These are phyloP conservation scores for Salvelinus sp. DNA, from an alignment of 2,113 vertebrate genomes.

Conservation along the genomic window DNA sequence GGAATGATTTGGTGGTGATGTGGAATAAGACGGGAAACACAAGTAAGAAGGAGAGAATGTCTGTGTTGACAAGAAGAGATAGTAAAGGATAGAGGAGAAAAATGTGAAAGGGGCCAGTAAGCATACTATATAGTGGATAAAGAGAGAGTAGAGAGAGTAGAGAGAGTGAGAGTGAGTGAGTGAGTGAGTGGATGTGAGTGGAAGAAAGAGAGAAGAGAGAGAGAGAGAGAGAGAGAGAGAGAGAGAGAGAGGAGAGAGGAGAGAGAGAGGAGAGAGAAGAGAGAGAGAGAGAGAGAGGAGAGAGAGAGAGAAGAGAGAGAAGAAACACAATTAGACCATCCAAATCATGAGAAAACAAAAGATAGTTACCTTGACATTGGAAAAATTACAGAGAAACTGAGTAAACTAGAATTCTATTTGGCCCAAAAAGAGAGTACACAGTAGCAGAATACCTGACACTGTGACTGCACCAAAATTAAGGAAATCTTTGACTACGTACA, in stretches of 20 bases:
- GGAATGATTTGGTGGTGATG: neutral
- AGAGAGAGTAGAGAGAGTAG: constrained; percentile 4
- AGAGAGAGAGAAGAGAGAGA: neutral
- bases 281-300: constrained; percentile 6
- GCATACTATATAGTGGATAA: neutral
- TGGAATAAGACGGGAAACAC: neutral
- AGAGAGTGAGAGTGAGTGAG: constrained; percentile 20
- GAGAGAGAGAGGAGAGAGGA: too few relatives aligned
- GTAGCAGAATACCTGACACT: too few relatives aligned
- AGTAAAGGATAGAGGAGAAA: neutral
- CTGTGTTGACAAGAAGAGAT: neutral
- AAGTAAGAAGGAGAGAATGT: neutral
- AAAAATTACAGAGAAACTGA: too few relatives aligned
- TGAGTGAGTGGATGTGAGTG: constrained; percentile 6
- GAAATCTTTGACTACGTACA: too few relatives aligned
- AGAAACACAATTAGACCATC: too few relatives aligned
- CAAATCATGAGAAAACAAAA: too few relatives aligned
- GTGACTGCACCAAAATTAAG: too few relatives aligned
- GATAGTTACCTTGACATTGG: too few relatives aligned
- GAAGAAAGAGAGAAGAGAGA: constrained; percentile 10
- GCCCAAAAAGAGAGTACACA: too few relatives aligned
- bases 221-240: neutral
- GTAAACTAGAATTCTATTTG: too few relatives aligned
- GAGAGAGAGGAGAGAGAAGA: constrained; percentile 21
- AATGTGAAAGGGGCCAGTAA: constrained; percentile 5